These are phyloP conservation scores for Philotrypesis tridentata DNA, from an alignment of 1,140 invertebrate species.

Conservation along the genomic window DNA sequence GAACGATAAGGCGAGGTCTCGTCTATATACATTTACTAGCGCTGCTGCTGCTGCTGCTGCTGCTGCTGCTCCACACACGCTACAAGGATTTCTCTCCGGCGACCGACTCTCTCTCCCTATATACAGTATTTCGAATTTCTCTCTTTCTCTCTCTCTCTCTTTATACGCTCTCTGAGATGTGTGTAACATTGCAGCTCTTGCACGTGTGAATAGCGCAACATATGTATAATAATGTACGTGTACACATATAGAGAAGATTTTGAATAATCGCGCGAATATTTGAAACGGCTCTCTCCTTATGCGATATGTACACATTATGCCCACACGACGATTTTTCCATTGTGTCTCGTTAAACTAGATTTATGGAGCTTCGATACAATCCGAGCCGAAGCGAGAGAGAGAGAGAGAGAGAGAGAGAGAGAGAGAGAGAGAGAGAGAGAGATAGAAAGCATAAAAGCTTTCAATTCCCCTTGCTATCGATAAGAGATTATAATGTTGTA, in stretches of 20 bases:
- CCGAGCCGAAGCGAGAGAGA: no score
- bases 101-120: no score
- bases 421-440: no score
- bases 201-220: not conserved
- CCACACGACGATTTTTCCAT: no score
- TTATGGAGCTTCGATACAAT: not conserved
- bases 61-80: not conserved
- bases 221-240: no score
- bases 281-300: not conserved
- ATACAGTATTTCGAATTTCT: no score
- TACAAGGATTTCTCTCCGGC: not conserved
- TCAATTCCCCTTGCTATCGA: not conserved
- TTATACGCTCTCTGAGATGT: no score
- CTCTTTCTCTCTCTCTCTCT: no score
- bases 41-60: no score
- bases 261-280: not conserved
- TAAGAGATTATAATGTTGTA: not conserved
- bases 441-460: not conserved
- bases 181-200: not conserved
- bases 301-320: no score
- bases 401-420: no score
- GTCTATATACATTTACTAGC: no score
- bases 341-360: not conserved
- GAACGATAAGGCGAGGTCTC: slow-evolving; percentile 45
- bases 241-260: not conserved